Evolutionary conservation across 2,888 invertebrate genomes (phyloP).

Genomic region (Ischnura elegans): DNA sequence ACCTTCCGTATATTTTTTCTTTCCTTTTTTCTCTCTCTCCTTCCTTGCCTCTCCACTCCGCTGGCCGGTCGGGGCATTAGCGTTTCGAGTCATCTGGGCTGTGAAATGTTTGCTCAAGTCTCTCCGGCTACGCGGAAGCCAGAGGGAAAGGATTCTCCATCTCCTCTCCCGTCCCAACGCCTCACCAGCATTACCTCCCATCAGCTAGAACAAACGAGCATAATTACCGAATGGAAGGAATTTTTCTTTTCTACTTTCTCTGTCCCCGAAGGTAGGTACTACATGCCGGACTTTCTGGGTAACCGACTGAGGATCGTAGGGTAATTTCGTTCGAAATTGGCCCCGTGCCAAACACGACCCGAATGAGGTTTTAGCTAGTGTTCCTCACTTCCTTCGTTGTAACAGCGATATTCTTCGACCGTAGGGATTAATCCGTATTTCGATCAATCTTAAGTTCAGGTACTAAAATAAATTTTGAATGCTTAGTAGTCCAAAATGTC

Average conservation of each 20-base stretch:
- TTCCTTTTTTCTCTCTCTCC: not conserved
- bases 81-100: not conserved
- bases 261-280: too few species aligned
- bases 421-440: not conserved
- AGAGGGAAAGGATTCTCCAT: not conserved
- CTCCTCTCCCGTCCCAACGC: not conserved
- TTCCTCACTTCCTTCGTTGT: not conserved
- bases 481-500: too few species aligned
- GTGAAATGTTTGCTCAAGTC: slow-evolving; percentile 27
- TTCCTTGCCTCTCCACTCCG: not conserved
- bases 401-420: not conserved
- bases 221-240: slow-evolving; percentile 21
- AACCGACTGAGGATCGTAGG: not conserved
- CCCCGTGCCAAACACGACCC: not conserved
- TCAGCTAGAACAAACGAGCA: not conserved
- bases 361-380: not conserved
- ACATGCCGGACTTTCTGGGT: not conserved
- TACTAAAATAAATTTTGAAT: too few species aligned
- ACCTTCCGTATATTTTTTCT: not conserved
- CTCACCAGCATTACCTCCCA: not conserved
- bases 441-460: not conserved
- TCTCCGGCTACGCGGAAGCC: not conserved
- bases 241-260: not conserved
- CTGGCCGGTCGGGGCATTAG: not conserved
- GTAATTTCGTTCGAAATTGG: not conserved